Conservation (phyloP, 2,113 vertebrate genomes). For the Thomomys bottae region DNA sequence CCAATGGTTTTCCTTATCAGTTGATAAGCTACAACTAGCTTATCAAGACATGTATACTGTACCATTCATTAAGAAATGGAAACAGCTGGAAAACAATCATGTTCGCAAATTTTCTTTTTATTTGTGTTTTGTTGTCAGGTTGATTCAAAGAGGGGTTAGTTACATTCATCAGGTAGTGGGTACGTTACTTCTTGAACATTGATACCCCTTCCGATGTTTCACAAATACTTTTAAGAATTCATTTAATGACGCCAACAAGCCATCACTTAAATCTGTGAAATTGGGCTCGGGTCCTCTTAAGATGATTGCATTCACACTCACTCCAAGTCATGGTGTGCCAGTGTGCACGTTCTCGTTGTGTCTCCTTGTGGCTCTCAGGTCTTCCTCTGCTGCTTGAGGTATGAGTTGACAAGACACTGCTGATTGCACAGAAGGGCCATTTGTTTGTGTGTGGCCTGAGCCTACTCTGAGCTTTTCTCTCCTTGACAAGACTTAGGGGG, state of each 20-base stretch:
- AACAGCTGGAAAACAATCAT: neutral
- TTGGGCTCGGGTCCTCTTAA: neutral
- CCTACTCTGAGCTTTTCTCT: neutral
- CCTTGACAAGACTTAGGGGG: neutral
- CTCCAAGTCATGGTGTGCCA: accelerated
- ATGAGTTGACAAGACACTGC: neutral
- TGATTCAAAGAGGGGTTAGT: too few relatives aligned
- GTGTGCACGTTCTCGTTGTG: accelerated
- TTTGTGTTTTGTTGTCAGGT: too few relatives aligned
- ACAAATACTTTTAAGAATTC: too few relatives aligned
- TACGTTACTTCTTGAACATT: too few relatives aligned
- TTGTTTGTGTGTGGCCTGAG: neutral
- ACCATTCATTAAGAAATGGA: too few relatives aligned
- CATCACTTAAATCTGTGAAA: neutral
- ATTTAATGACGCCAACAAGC: neutral
- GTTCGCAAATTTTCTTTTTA: too few relatives aligned
- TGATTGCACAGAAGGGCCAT: neutral
- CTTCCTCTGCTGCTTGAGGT: neutral
- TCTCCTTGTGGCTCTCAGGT: neutral
- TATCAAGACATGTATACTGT: too few relatives aligned
- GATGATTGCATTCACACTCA: accelerated
- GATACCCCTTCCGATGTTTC: too few relatives aligned
- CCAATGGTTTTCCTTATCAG: too few relatives aligned
- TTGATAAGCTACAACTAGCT: too few relatives aligned
- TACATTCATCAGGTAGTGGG: too few relatives aligned